Evolutionary conservation across 1,140 invertebrate genomes (phyloP).

Genomic region (Sarcophaga bullata): DNA sequence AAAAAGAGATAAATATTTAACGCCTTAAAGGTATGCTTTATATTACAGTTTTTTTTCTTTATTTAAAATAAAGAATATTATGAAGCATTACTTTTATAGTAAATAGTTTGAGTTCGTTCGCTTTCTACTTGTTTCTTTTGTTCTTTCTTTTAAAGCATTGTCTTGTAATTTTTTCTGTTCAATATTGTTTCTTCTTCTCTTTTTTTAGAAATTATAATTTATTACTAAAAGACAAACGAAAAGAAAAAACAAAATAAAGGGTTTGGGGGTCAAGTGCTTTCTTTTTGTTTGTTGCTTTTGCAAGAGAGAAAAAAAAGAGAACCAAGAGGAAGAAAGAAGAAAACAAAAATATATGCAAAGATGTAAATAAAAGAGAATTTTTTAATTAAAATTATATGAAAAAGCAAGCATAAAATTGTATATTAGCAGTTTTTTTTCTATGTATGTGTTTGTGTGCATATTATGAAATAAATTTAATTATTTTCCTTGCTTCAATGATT

Average conservation of each 20-base stretch:
- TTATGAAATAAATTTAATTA: neutral
- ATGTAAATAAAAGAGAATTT: neutral
- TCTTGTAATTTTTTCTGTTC: neutral
- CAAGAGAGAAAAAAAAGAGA: neutral
- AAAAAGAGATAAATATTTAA: neutral
- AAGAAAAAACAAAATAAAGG: neutral
- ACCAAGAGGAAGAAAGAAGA: too few species aligned
- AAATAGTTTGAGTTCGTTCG: too few species aligned
- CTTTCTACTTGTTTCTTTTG: neutral
- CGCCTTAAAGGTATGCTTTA: neutral
- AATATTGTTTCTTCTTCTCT: neutral
- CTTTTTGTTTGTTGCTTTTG: neutral
- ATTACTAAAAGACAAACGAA: neutral
- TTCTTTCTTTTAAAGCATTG: neutral
- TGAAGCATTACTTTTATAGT: too few species aligned
- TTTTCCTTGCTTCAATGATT: constrained; percentile 2
- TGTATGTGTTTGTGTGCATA: neutral
- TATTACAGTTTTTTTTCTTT: too few species aligned
- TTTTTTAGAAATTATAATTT: constrained; percentile 13
- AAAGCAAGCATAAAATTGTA: neutral
- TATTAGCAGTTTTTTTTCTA: neutral
- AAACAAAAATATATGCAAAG: too few species aligned
- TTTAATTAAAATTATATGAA: constrained; percentile 15
- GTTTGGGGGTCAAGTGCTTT: constrained; percentile 5
- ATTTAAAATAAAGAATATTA: too few species aligned